A percentile compares a stretch with the other conserved stretches of the same genome.
Evolutionary conservation across 2,797 vertebrate species (phyloP).

Genomic region (Neosilurus mollespiculum): DNA sequence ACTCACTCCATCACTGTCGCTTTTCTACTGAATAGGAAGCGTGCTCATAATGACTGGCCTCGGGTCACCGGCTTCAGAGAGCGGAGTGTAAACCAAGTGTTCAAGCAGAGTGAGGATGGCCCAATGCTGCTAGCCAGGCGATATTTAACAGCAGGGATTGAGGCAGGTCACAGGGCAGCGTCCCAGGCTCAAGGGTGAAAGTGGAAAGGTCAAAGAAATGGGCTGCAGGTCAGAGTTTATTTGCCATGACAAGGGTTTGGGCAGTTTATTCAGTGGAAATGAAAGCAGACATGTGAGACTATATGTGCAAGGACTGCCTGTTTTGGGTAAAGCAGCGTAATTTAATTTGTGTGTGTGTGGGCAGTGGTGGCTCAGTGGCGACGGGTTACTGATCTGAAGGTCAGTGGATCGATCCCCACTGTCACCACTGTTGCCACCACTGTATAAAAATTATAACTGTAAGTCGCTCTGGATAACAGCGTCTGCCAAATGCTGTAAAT

Average conservation of each 20-base stretch:
- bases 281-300: not conserved
- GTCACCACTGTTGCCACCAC: no score
- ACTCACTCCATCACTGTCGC: constrained; percentile 39
- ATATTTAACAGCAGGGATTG: constrained; percentile 6
- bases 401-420: no score
- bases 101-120: not conserved
- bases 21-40: not conserved
- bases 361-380: not conserved
- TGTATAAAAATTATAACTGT: no score
- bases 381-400: no score
- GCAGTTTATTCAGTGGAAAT: not conserved
- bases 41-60: constrained; percentile 26
- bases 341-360: constrained; percentile 21
- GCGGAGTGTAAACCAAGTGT: constrained; percentile 18
- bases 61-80: constrained; percentile 16
- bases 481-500: no score
- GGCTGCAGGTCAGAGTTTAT: constrained; percentile 24
- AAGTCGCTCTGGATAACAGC: no score
- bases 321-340: constrained; percentile 14
- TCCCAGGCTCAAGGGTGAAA: constrained; percentile 14
- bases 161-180: constrained; percentile 4
- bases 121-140: not conserved
- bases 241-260: constrained; percentile 20
- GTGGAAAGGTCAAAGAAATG: constrained; percentile 33
- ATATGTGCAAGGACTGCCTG: not conserved